Evolutionary conservation across 2,797 vertebrate genomes (phyloP), one percentile per base, ranked within the genome.

Genomic region (Lateolabrax maculatus): DNA sequence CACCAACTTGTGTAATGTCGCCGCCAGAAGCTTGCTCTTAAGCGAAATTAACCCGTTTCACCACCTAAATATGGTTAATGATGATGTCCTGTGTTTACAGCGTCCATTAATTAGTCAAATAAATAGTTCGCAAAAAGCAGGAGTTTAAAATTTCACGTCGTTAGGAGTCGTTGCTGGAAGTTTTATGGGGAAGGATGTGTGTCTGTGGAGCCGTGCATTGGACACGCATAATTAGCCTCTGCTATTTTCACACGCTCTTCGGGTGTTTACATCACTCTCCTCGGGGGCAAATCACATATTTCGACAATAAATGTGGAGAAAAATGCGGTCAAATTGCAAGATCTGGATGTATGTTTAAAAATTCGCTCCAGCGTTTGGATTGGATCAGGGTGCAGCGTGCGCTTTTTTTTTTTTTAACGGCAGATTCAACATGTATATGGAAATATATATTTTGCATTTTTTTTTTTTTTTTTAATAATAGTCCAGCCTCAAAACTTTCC

Each of bases 181-280:
- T 88, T 89, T 88, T 89, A 77, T 73, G 83, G 72, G 79, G 64
- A 82, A 70, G 85, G 73, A 75, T 80, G 77, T 64, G 81, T 91
- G 83, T 83, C 72, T 85, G 81, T 70, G 83, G 84, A 92, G 87
- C 81, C 74, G 82, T 76, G n/a, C 89, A 85, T 87, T 86, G 91
- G 92, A 90, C 91, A 92, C 90, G 93, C 91, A 60, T 93, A 94
- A 94, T 94, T 92, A 94, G 85, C 79, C 79, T 74, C 82, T 81
- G 82, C 84, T 89, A 87, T 91, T 91, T 93, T 92, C 92, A 92
- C 88, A 89, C 89, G 84, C 85, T 93, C 87, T 78, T 91, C 87
- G 85, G 81, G 79, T 92, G 91, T 93, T 93, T 92, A 89, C 91
- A 91, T 87, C 90, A 80, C 85, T 90, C 81, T 89, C 85, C 87